A percentile compares a stretch with the other conserved stretches of the same genome.
Conservation (phyloP, 2,888 invertebrate genomes). For the Caenorhabditis plicata region DNA sequence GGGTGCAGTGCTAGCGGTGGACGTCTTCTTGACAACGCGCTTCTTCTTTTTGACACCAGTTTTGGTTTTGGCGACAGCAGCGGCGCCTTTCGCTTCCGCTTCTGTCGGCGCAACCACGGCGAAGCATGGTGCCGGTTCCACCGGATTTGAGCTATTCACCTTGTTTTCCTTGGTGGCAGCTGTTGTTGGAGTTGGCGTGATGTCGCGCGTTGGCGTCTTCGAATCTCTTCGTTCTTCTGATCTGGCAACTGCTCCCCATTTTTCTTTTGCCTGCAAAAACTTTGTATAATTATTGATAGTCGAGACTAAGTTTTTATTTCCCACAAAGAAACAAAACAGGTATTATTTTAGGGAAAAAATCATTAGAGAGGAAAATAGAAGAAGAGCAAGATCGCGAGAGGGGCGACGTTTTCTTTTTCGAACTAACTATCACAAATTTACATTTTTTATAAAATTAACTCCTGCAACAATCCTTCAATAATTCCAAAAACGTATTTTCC, state of each 20-base stretch:
- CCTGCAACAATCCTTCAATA: no score
- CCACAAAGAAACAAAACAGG: no score
- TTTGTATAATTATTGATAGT: background rate
- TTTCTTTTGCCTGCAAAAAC: conserved; percentile 31
- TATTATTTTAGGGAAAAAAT: no score
- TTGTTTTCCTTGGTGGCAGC: conserved; percentile 10
- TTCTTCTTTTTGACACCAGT: conserved; percentile 8
- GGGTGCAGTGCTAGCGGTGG: conserved; percentile 1
- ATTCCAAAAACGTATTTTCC: no score
- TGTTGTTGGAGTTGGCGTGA: conserved; percentile 13
- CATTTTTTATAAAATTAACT: no score
- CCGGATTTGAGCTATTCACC: background rate
- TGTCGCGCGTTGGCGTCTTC: conserved; percentile 24
- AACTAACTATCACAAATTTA: no score
- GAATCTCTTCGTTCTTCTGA: conserved; percentile 18
- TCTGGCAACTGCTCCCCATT: conserved; percentile 26
- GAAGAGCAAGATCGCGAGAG: no score
- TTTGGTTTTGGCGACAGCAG: conserved; percentile 34
- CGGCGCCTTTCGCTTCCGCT: conserved; percentile 33
- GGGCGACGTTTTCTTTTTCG: no score
- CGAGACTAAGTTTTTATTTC: background rate
- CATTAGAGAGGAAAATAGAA: no score
- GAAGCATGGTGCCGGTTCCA: conserved; percentile 18
- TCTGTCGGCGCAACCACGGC: conserved; percentile 23
- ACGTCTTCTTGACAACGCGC: conserved; percentile 13